Evolutionary conservation across 2,888 invertebrate species (phyloP).

Genomic region (Phortica okadai): DNA sequence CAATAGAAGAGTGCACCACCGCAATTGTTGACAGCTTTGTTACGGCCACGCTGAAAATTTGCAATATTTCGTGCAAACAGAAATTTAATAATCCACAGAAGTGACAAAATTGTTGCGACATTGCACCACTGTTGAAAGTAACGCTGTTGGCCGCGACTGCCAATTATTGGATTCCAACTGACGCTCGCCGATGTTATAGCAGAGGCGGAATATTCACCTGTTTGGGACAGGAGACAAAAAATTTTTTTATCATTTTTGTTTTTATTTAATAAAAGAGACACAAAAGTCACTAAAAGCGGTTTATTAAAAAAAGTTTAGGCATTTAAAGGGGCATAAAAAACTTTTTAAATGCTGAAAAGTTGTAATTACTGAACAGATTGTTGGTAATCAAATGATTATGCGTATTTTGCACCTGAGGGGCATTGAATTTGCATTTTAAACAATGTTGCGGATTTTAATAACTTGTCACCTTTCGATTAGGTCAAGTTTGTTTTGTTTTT

Average conservation of each 20-base stretch:
- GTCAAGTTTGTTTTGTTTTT: neutral
- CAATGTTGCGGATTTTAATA: too few species aligned
- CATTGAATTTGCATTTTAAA: too few species aligned
- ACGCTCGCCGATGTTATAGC: slow-evolving; percentile 74
- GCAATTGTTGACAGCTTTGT: slow-evolving; percentile 51
- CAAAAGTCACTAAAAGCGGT: too few species aligned
- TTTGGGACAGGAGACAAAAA: neutral
- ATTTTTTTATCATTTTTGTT: neutral
- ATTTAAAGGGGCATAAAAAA: too few species aligned
- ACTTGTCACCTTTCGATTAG: too few species aligned
- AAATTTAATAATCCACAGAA: slow-evolving; percentile 70
- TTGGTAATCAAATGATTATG: too few species aligned
- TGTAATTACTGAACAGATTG: too few species aligned
- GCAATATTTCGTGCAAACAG: slow-evolving; percentile 55
- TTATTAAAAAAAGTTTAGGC: too few species aligned
- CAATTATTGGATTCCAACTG: slow-evolving; percentile 66
- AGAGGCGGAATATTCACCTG: slow-evolving; percentile 76
- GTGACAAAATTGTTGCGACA: slow-evolving; percentile 57
- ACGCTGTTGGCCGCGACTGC: slow-evolving; percentile 51
- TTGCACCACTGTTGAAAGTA: slow-evolving; percentile 56
- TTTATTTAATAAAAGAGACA: neutral
- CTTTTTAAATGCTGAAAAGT: too few species aligned
- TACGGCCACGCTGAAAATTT: slow-evolving; percentile 50
- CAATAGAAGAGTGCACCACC: slow-evolving; percentile 5
- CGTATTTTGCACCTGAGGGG: too few species aligned